These are phyloP conservation scores for Trachelus stipa DNA, from an alignment of 2,888 invertebrate species.

Conservation along the genomic window DNA sequence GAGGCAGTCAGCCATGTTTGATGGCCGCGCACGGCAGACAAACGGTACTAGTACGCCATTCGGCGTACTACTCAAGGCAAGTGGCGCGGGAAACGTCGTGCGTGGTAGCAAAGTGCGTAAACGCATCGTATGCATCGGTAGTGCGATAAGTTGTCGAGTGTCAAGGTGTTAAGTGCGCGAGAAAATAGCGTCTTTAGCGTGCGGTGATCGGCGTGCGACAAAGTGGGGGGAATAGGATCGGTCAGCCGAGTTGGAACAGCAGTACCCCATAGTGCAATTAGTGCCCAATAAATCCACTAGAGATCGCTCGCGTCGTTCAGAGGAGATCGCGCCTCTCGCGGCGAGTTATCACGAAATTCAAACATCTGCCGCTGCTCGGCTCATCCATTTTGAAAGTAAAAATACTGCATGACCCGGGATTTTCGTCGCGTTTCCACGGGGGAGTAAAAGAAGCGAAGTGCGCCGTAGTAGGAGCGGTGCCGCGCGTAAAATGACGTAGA, in stretches of 20 bases:
- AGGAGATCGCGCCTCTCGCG: constrained; percentile 35
- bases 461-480: constrained; percentile 13
- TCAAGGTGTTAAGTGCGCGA: constrained; percentile 1
- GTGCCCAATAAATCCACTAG: constrained; percentile 16
- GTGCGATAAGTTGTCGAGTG: neutral
- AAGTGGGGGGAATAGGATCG: neutral
- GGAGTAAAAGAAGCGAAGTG: constrained; percentile 12
- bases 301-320: constrained; percentile 23
- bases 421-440: constrained; percentile 26
- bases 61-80: neutral
- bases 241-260: neutral
- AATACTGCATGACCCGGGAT: constrained; percentile 57
- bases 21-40: neutral
- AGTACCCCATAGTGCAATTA: neutral
- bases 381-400: constrained; percentile 61
- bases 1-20: neutral
- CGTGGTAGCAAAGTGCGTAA: neutral
- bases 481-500: constrained; percentile 43
- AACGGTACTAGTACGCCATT: neutral
- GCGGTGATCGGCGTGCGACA: constrained; percentile 10
- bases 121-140: neutral
- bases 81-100: neutral
- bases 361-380: constrained; percentile 36
- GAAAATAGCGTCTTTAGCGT: constrained; percentile 5
- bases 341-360: constrained; percentile 33